Conservation (phyloP, 2,797 vertebrate species). For the Mycteria americana region DNA sequence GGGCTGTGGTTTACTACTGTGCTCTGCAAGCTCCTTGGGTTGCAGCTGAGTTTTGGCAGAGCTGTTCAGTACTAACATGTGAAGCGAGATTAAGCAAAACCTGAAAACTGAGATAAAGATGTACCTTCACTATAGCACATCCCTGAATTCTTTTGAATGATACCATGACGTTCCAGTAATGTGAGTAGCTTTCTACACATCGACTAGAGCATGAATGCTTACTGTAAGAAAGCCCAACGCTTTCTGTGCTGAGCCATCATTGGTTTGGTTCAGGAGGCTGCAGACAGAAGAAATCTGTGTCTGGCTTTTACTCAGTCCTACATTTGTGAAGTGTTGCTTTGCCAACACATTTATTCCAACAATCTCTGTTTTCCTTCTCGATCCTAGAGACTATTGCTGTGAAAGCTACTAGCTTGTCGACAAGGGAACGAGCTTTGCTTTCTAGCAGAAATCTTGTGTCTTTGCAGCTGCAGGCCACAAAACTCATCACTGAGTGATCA, state of each 20-base stretch:
- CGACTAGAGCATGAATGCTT: not conserved
- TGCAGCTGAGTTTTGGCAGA: not conserved
- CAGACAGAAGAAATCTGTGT: not conserved
- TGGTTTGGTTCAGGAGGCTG: not conserved
- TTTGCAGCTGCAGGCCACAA: not conserved
- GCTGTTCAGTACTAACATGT: not conserved
- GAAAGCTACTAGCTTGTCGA: not conserved
- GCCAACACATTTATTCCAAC: not conserved
- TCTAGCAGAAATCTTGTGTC: not conserved
- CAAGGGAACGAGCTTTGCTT: not conserved
- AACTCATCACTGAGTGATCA: not conserved
- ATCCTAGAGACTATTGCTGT: not conserved
- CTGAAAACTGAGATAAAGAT: not conserved
- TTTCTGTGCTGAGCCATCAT: not conserved
- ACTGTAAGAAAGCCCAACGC: not conserved
- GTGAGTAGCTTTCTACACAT: not conserved
- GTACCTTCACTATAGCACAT: not conserved
- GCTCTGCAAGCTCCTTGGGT: not conserved
- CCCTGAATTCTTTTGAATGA: not conserved
- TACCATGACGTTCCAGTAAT: not conserved
- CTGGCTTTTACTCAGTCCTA: not conserved
- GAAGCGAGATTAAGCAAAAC: not conserved
- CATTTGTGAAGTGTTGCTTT: not conserved
- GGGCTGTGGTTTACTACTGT: not conserved
- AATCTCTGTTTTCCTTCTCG: not conserved